phyloP scores from a whole-genome alignment of 1,140 invertebrate species.

The Trichomalopsis sarcophagae region DNA sequence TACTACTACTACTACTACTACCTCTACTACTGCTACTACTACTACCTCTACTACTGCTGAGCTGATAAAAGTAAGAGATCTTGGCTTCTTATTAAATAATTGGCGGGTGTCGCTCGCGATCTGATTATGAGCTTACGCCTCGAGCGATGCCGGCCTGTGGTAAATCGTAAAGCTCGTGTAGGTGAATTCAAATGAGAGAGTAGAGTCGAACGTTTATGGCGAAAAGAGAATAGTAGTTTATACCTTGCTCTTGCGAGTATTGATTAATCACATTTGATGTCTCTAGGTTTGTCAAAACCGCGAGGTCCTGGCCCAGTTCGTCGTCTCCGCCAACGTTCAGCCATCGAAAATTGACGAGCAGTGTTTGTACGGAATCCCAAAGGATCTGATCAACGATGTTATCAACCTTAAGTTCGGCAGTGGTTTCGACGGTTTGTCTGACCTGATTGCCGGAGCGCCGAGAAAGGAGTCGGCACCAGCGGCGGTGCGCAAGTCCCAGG shows the following conservation, averaged over 20 bases:
- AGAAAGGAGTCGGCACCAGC: constrained; percentile 42
- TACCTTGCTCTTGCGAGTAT: background rate
- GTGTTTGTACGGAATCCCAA: constrained; percentile 70
- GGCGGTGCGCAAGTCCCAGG: constrained; percentile 44
- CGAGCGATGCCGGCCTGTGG: background rate
- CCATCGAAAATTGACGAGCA: constrained; percentile 72
- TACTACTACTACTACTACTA: background rate
- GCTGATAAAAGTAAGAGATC: background rate
- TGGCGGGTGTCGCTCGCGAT: background rate
- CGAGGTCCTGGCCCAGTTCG: constrained; percentile 72
- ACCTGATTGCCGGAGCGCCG: constrained; percentile 61
- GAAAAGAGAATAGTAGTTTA: background rate
- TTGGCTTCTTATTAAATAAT: background rate
- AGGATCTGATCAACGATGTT: constrained; percentile 73
- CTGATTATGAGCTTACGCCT: background rate
- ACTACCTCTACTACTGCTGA: constrained; percentile 12
- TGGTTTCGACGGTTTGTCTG: constrained; percentile 69
- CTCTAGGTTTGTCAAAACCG: constrained; percentile 68
- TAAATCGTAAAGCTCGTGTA: background rate
- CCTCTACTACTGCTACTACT: background rate
- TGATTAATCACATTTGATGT: background rate
- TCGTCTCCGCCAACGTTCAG: constrained; percentile 73
- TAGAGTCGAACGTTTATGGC: background rate
- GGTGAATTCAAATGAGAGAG: background rate
- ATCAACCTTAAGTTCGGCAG: constrained; percentile 72